Percentiles rank a stretch among this genome's conserved stretches.
phyloP scores from a whole-genome alignment of 2,797 vertebrate genomes.

The Smutsia temminckii region DNA sequence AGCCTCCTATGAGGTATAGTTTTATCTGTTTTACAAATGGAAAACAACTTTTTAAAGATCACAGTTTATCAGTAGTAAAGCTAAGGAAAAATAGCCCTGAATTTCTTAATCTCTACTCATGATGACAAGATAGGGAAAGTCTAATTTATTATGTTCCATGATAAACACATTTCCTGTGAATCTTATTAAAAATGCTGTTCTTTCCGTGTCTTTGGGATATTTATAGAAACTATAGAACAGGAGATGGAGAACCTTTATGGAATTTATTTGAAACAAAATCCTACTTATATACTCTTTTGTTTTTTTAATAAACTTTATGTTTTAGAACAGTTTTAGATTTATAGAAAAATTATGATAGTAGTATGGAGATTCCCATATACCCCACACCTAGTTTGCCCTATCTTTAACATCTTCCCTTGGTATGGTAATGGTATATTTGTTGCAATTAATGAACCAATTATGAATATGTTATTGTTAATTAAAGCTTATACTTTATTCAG shows the following conservation, averaged over 20 bases:
- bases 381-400: not conserved
- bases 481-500: not conserved
- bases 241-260: not conserved
- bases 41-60: constrained; percentile 15
- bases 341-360: not conserved
- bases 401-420: not conserved
- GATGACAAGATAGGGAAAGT: not conserved
- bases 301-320: constrained; percentile 36
- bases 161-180: constrained; percentile 20
- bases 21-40: constrained; percentile 50
- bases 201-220: constrained; percentile 14
- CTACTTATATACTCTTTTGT: not conserved
- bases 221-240: not conserved
- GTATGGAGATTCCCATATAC: not conserved
- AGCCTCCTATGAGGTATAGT: not conserved
- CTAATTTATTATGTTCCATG: not conserved
- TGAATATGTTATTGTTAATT: not conserved
- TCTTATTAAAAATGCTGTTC: not conserved
- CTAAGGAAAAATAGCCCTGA: constrained; percentile 9
- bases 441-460: not conserved
- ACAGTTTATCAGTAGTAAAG: not conserved
- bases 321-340: constrained; percentile 4
- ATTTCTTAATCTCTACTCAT: constrained; percentile 33
- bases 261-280: constrained; percentile 24
- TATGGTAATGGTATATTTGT: not conserved